phyloP scores from a whole-genome alignment of 2,797 vertebrate genomes.

The Syngnathus rostellatus region DNA sequence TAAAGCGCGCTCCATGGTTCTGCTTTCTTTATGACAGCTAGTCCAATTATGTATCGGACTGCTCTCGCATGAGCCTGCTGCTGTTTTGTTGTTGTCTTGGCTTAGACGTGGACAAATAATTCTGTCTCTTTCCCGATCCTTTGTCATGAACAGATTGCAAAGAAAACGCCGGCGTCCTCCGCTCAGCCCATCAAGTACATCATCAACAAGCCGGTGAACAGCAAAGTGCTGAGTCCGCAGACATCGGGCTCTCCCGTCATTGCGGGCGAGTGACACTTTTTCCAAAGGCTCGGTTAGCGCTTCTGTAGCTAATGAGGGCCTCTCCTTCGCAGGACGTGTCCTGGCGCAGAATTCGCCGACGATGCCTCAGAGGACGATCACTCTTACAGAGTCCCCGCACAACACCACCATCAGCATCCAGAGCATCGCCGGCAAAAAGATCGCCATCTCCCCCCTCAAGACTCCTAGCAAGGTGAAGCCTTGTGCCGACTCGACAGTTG shows the following conservation, averaged over 20 bases:
- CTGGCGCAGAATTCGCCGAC: slow-evolving; percentile 80
- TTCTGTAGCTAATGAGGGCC: not conserved
- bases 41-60: not conserved
- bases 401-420: slow-evolving; percentile 65
- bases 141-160: slow-evolving; percentile 78
- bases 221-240: slow-evolving; percentile 83
- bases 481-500: not conserved
- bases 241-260: slow-evolving; percentile 82
- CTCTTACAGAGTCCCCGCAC: slow-evolving; percentile 77
- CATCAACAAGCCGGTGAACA: slow-evolving; percentile 96
- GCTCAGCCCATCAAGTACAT: slow-evolving; percentile 92
- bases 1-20: not conserved
- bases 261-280: slow-evolving; percentile 65
- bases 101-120: too few relatives aligned
- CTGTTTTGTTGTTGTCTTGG: not conserved
- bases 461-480: slow-evolving; percentile 87
- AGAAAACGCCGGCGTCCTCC: slow-evolving; percentile 87
- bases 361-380: slow-evolving; percentile 82
- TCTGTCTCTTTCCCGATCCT: not conserved
- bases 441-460: slow-evolving; percentile 96
- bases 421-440: slow-evolving; percentile 85
- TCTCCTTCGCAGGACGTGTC: slow-evolving; percentile 73
- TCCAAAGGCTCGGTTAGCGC: not conserved
- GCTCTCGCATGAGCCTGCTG: not conserved
- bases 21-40: not conserved